These are phyloP conservation scores for Allobates femoralis DNA, from an alignment of 2,797 vertebrate genomes.

Conservation along the genomic window DNA sequence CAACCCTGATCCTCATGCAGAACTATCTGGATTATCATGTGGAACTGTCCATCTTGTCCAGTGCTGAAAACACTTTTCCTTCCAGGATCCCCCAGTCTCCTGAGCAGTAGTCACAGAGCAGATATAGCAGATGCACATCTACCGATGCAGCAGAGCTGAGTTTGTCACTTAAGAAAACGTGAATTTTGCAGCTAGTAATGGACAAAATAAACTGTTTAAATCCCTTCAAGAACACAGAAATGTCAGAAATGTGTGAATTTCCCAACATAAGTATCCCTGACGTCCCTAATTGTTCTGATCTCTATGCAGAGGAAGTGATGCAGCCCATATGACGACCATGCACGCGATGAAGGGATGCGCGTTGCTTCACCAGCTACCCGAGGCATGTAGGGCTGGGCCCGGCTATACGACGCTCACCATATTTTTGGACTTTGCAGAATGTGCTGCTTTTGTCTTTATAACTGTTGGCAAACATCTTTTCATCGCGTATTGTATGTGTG, in stretches of 20 bases:
- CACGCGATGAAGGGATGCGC: not conserved
- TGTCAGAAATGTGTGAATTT: not conserved
- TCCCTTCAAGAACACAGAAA: not conserved
- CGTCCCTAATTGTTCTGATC: not conserved
- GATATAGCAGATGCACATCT: not conserved
- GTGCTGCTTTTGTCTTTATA: not conserved
- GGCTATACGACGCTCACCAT: not conserved
- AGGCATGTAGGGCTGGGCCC: constrained; percentile 15
- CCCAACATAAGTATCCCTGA: not conserved
- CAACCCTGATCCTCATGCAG: too few species aligned
- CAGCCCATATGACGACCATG: too few species aligned
- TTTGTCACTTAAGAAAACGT: not conserved
- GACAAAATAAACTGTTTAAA: too few species aligned
- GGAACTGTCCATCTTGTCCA: not conserved
- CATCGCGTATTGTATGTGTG: not conserved
- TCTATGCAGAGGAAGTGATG: not conserved
- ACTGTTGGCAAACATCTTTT: not conserved
- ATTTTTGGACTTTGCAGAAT: not conserved
- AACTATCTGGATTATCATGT: too few species aligned
- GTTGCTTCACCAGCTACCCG: not conserved
- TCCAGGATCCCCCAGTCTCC: not conserved
- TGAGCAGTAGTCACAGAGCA: not conserved
- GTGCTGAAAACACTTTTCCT: not conserved
- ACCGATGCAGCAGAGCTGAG: not conserved
- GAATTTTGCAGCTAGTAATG: too few species aligned